Percentiles rank a stretch among this genome's conserved stretches.
Evolutionary conservation across 2,113 vertebrate species (phyloP).

Genomic region (Stegostoma tigrinum): DNA sequence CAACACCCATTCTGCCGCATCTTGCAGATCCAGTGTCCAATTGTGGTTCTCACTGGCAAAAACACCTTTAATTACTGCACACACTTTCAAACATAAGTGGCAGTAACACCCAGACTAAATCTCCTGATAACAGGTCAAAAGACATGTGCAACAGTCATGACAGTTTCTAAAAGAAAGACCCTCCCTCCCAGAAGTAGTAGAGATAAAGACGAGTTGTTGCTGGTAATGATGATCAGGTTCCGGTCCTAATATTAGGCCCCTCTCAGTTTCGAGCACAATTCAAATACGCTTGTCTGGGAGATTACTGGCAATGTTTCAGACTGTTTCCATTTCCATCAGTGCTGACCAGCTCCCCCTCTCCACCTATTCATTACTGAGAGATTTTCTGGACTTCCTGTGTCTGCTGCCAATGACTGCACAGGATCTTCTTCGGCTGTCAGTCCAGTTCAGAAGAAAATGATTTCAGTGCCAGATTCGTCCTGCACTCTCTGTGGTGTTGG

Average conservation of each 20-base stretch:
- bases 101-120: not conserved
- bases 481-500: not conserved
- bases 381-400: not conserved
- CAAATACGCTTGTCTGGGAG: not conserved
- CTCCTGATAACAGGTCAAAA: not conserved
- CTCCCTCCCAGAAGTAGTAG: not conserved
- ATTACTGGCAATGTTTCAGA: not conserved
- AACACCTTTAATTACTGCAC: not conserved
- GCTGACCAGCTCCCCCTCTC: too few relatives aligned
- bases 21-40: not conserved
- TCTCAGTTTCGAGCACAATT: not conserved
- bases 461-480: not conserved
- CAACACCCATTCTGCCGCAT: not conserved
- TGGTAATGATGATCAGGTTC: not conserved
- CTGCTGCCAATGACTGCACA: not conserved
- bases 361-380: not conserved
- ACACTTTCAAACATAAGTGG: not conserved
- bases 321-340: not conserved
- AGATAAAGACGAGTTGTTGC: not conserved
- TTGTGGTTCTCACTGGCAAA: not conserved
- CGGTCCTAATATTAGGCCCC: not conserved
- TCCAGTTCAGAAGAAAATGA: constrained; percentile 24
- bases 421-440: not conserved
- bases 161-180: not conserved
- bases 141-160: not conserved